Evolutionary conservation across 2,797 vertebrate genomes (phyloP).

Genomic region (Zalophus californianus): DNA sequence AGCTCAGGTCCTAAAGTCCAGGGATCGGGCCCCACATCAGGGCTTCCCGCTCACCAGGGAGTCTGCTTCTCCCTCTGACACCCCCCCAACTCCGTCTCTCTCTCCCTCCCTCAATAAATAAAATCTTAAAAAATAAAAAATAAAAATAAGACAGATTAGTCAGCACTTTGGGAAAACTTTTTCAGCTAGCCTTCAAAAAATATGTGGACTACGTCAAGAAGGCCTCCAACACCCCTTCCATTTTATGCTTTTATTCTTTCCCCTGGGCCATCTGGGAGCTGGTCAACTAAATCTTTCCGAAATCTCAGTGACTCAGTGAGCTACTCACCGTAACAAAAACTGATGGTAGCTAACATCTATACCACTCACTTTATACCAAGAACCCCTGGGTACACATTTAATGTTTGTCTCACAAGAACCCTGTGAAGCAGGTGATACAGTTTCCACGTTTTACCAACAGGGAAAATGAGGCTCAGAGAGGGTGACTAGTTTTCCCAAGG

Average conservation of each 20-base stretch:
- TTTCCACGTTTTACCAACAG: not conserved
- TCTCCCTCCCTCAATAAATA: not conserved
- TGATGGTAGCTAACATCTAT: not conserved
- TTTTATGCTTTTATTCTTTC: not conserved
- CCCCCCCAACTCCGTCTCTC: not conserved
- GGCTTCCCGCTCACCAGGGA: not conserved
- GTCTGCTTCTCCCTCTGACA: not conserved
- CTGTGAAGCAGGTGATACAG: not conserved
- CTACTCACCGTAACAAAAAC: not conserved
- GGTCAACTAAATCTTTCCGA: not conserved
- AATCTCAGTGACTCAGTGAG: not conserved
- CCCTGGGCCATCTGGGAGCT: not conserved
- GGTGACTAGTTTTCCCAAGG: not conserved
- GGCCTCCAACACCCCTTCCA: rapidly evolving
- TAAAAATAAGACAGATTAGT: constrained; percentile 52
- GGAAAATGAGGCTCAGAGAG: constrained; percentile 20
- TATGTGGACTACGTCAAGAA: not conserved
- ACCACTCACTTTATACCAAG: not conserved
- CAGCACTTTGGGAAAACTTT: not conserved
- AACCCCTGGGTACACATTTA: not conserved
- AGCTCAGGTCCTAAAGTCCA: not conserved
- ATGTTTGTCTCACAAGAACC: not conserved
- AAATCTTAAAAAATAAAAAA: not conserved
- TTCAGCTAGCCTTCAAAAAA: not conserved
- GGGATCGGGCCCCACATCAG: too few relatives aligned